Evolutionary conservation across 2,797 vertebrate species (phyloP), one percentile per base, ranked within the genome.

Genomic region (Sus cebifrons): DNA sequence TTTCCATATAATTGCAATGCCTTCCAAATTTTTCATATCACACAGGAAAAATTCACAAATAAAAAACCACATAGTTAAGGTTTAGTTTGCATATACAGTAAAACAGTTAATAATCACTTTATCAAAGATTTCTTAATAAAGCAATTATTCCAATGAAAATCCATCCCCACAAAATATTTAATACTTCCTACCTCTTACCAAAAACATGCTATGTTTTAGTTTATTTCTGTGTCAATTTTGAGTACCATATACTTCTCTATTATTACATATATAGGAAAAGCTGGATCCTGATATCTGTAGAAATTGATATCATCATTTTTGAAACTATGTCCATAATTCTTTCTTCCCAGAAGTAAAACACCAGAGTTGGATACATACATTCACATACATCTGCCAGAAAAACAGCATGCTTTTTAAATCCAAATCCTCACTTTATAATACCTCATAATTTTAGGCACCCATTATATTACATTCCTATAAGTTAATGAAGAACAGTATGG

Each of bases 11-110:
- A 89, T 2, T 70, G 20, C 9, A 77, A 77, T 10, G 6, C 32
- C 92, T 97, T 68, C 49, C 60, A 92, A 74, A 62, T n/a, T 82
- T 84, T 85, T 96, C 81, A 91, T 91, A 79, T 91, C 49, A 91
- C 36, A 40, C n/a, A 75, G 71, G 29, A 90, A 94, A 91, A 94
- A 29, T 4, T 74, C 49, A 75, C 20, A 86, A 95, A 91, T 75
- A 92, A 84, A 89, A 88, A 84, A 73, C 75, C 18, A 65, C 10
- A 71, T 60, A 36, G 29, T 87, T 71, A 73, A 49, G 8, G 77
- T 29, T 92, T 18, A 52, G n/a, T 81, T 21, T 64, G 7, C 14
- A 20, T 77, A 32, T 40, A 81, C 1, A 84, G 64, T n/a, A 82
- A 73, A 17, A 91, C 2, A 56, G 21, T 79, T 82, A 89, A 86